Base-by-base conservation (phyloP, 2,113 vertebrate genomes). In the Laterallus jamaicensis region DNA sequence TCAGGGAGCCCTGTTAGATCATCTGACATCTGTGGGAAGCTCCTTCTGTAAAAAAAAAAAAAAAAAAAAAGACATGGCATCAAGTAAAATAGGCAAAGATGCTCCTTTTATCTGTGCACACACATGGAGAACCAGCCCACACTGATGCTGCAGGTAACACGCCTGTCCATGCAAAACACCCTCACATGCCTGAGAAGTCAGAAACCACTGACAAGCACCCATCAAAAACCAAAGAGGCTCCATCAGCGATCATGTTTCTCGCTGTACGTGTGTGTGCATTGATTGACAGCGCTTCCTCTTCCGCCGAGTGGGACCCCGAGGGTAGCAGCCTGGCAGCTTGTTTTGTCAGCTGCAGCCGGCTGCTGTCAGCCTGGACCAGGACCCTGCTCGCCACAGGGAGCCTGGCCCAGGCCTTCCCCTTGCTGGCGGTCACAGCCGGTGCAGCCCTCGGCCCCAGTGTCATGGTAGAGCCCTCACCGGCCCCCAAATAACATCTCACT, bases 321-420 rank as follows among this genome's bases (percentile, higher is more conserved):
- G 92, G 71, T 2, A 31, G 76, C 84, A 49, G 87, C 90, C 82
- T 18, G 56, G 93, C 85, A 44, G 85, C 70, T 92, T 98, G 96
- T 98, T 98, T 98, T 97, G 95, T 98, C 98, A 98, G 98, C 98
- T 98, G 98, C 8, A 25, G 44, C 76, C 2, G 8, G 82, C 86
- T 5, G 5, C 67, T 4, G 75, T 58, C 89, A 60, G 86, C 67
- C 50, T 1, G 2, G 24, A n/a, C 76, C 44, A 71, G 59, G 86
- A 93, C 39, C 35, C 49, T 66, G 59, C 8, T 3, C 62, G 0
- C 96, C 3, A 4, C 19, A 0, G 97, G 96, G 86, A 86, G 80
- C 89, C 90, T 2, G 7, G 26, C 26, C 88, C 31, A 9, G 42
- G 66, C 94, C 93, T 92, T 8, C 62, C 80, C 95, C 86, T 91